Evolutionary conservation across 2,888 invertebrate genomes (phyloP).

Genomic region (Sipunculus nudus): DNA sequence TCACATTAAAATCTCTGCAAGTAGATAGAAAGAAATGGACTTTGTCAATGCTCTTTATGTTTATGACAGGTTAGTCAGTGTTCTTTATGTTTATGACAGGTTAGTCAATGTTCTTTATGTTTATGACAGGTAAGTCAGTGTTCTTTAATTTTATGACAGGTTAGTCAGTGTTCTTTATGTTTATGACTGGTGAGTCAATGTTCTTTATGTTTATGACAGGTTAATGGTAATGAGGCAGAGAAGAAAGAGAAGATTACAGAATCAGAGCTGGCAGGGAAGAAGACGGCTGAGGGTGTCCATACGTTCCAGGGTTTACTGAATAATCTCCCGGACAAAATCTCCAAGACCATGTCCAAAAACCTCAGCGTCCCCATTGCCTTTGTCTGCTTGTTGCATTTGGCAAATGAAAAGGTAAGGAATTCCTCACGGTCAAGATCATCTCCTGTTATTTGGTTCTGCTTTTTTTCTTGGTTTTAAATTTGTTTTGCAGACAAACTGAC

Average conservation of each 20-base stretch:
- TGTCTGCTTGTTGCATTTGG: constrained; percentile 82
- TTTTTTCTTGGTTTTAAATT: not conserved
- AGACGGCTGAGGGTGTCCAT: constrained; percentile 21
- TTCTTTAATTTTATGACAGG: too few relatives aligned
- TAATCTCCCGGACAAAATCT: constrained; percentile 57
- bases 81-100: too few relatives aligned
- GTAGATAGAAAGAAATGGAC: too few relatives aligned
- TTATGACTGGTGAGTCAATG: too few relatives aligned
- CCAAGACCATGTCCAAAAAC: constrained; percentile 74
- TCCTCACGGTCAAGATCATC: not conserved
- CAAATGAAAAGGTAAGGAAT: constrained; percentile 76
- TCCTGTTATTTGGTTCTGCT: not conserved
- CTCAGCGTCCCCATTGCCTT: constrained; percentile 82
- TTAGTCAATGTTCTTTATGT: too few relatives aligned
- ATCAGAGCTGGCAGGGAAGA: constrained; percentile 4
- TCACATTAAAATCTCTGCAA: too few relatives aligned
- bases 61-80: too few relatives aligned
- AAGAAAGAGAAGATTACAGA: not conserved
- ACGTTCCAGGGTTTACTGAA: constrained; percentile 36
- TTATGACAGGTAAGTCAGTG: too few relatives aligned
- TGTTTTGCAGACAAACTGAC: not conserved
- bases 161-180: too few relatives aligned
- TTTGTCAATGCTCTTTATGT: too few relatives aligned
- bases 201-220: too few relatives aligned
- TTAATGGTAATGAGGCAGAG: not conserved